Base-by-base conservation (phyloP, 2,113 vertebrate genomes). In the Cyphomyrus discorhynchus region DNA sequence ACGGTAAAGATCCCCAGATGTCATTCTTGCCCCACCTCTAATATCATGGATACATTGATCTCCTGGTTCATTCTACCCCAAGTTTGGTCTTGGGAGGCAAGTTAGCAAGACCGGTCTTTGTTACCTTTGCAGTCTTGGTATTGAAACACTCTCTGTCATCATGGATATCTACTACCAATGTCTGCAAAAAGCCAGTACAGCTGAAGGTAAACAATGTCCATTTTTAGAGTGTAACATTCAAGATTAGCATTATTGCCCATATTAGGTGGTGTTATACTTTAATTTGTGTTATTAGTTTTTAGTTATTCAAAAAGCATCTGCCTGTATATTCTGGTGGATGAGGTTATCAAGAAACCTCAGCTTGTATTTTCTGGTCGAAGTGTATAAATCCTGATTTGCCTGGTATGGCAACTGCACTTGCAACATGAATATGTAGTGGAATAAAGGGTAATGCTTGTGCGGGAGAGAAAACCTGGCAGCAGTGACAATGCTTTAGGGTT, bases 401-500 rank as follows among this genome's bases (percentile, higher is more conserved):
- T 82, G 77, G 19, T 82, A 45, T 15, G 35, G 77, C 39, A 39
- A 82, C 77, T 82, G 11, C 39, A 45, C 35, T 24, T 85, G 47
- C 87, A 90, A 85, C 90, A 90, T 93, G 88, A 93, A 87, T 93
- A 89, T 91, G 92, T 92, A 89, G 90, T 31, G 77, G 84, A n/a
- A 47, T 21, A 49, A 90, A 82, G 91, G 80, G 91, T 92, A 47
- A 45, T n/a, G 87, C 88, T 47, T 56, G 50, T 70, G 31, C 56
- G 66, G 92, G 80, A 91, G 87, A 91, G 87, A 91, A 35, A 91
- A 39, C 91, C 92, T 92, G 89, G 77, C 74, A 47, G 47, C 74
- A 27, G 24, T 11, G 39, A 42, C 56, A 27, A 53, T 80, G 21
- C n/a, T 66, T 91, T 46, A 39, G n/a, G n/a, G 8, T 82, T 49